These are phyloP conservation scores for Larimichthys polyactis DNA, from an alignment of 2,113 vertebrate species.

Conservation along the genomic window DNA sequence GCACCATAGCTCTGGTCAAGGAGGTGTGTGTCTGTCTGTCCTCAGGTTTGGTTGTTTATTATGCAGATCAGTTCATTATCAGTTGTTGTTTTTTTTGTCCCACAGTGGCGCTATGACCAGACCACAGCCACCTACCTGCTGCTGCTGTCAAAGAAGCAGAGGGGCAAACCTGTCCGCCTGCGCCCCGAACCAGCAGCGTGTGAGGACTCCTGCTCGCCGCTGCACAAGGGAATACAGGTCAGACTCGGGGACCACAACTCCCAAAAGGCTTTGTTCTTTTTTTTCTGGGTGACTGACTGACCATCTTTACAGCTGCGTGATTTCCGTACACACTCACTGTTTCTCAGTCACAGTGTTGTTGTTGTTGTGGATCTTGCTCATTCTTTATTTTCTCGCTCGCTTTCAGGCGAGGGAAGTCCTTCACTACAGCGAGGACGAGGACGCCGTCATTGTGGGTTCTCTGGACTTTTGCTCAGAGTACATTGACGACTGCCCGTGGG, in stretches of 20 bases:
- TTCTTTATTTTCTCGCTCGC: not conserved
- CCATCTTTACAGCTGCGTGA: not conserved
- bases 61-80: not conserved
- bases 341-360: not conserved
- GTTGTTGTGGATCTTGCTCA: not conserved
- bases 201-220: conserved; percentile 55
- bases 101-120: conserved; percentile 94
- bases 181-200: conserved; percentile 44
- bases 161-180: conserved; percentile 87
- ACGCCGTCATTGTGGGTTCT: conserved; percentile 72
- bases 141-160: conserved; percentile 91
- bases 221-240: conserved; percentile 80
- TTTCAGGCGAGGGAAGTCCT: conserved; percentile 74
- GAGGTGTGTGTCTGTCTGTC: conserved; percentile 79
- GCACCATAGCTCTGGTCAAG: conserved; percentile 85
- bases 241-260: conserved; percentile 23
- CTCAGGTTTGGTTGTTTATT: not conserved
- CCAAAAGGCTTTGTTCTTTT: conserved; percentile 11
- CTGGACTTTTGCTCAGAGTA: conserved; percentile 78
- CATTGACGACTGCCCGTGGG: conserved; percentile 76
- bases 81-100: not conserved
- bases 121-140: conserved; percentile 92
- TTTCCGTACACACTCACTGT: not conserved
- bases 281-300: not conserved
- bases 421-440: conserved; percentile 74